Percentiles rank a stretch among this genome's conserved stretches.
Conservation (phyloP, 2,797 vertebrate genomes). For the Acrocephalus scirpaceus region DNA sequence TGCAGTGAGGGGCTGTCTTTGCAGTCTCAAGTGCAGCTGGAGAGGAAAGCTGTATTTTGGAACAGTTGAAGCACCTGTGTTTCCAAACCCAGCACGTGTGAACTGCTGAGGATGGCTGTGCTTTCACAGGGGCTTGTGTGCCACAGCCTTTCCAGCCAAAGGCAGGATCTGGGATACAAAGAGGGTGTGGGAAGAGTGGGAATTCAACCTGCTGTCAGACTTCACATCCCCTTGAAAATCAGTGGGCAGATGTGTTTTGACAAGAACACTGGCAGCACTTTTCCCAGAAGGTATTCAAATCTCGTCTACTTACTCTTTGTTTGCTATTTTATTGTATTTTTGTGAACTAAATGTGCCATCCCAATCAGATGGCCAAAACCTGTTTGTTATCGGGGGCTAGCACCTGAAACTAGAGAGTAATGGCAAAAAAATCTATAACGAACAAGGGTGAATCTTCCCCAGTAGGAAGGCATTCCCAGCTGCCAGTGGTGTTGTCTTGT, state of each 20-base stretch:
- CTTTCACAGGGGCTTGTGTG: background rate
- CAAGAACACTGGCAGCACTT: background rate
- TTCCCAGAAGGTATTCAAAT: background rate
- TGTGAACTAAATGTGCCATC: background rate
- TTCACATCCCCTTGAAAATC: background rate
- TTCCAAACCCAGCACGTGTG: background rate
- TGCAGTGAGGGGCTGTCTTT: background rate
- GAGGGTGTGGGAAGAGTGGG: background rate
- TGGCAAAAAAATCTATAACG: background rate
- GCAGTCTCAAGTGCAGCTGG: background rate
- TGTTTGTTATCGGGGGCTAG: background rate
- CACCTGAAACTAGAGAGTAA: background rate
- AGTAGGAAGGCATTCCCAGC: background rate
- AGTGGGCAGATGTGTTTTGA: background rate
- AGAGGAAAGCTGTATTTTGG: background rate
- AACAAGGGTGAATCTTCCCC: background rate
- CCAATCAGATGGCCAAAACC: background rate
- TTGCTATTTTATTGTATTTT: background rate
- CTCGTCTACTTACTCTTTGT: background rate
- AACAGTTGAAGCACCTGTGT: background rate
- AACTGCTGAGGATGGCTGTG: background rate
- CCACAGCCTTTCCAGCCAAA: background rate
- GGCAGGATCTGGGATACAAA: background rate
- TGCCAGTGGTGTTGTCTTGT: background rate
- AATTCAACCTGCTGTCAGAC: background rate